Conservation (phyloP, 2,888 invertebrate species). For the Pemphredon lugubris region DNA sequence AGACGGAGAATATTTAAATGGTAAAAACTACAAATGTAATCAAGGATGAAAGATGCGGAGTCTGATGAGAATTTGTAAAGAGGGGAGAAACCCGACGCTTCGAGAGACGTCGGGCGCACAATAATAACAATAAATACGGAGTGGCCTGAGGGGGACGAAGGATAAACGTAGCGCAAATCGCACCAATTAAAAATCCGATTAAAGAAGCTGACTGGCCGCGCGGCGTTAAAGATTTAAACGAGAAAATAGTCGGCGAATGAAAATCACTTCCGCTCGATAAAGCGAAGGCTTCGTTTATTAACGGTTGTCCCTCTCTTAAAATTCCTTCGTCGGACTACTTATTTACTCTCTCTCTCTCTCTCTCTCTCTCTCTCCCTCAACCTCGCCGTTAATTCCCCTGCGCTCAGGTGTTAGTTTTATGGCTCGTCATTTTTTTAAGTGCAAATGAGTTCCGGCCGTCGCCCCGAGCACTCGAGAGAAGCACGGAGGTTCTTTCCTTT, state of each 20-base stretch:
- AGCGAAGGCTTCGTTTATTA: slow-evolving; percentile 79
- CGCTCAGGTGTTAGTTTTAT: slow-evolving; percentile 77
- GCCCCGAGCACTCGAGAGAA: slow-evolving; percentile 51
- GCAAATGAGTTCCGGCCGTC: slow-evolving; percentile 78
- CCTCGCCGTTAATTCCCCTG: slow-evolving; percentile 64
- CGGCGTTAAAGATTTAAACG: slow-evolving; percentile 74
- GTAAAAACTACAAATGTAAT: slow-evolving; percentile 40
- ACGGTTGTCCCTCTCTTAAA: slow-evolving; percentile 68
- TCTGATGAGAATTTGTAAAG: slow-evolving; percentile 49
- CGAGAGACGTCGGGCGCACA: slow-evolving; percentile 49
- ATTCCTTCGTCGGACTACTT: slow-evolving; percentile 40
- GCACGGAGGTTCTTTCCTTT: slow-evolving; percentile 66
- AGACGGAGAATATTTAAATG: no score
- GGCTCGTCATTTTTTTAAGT: slow-evolving; percentile 80
- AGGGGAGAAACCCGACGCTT: slow-evolving; percentile 3
- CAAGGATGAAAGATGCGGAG: slow-evolving; percentile 38
- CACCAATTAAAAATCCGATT: slow-evolving; percentile 80
- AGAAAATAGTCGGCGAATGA: slow-evolving; percentile 74
- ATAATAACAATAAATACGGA: slow-evolving; percentile 64
- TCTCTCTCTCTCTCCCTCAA: slow-evolving; percentile 30
- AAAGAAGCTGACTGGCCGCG: slow-evolving; percentile 72
- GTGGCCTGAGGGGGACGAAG: slow-evolving; percentile 23
- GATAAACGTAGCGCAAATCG: slow-evolving; percentile 77
- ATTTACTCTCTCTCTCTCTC: slow-evolving; percentile 39
- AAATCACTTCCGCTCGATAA: slow-evolving; percentile 80